phyloP scores from a whole-genome alignment of 2,113 vertebrate species.

The Corynorhinus townsendii region DNA sequence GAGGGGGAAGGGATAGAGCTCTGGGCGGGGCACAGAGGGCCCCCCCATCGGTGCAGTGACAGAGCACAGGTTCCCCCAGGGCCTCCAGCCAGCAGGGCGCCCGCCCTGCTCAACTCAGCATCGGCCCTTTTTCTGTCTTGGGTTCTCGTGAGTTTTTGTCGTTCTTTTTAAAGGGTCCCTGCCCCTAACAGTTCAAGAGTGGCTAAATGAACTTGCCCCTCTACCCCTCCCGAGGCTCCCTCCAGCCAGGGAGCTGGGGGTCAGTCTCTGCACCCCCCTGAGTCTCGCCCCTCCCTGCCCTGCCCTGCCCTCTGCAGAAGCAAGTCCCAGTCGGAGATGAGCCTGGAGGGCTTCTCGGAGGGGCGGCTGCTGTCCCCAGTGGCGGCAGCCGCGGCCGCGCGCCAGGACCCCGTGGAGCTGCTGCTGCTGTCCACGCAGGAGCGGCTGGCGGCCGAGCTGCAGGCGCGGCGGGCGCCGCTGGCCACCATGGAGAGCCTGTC shows the following conservation, averaged over 20 bases:
- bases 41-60: too few relatives aligned
- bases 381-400: background rate
- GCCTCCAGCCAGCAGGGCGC: background rate
- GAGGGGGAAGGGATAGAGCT: background rate
- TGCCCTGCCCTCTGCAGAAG: conserved; percentile 80
- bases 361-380: conserved; percentile 85
- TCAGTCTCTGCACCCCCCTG: background rate
- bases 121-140: background rate
- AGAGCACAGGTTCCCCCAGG: background rate
- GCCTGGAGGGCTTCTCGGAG: conserved; percentile 95
- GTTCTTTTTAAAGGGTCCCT: background rate
- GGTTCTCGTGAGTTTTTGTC: background rate
- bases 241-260: background rate
- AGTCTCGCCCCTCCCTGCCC: background rate
- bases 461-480: conserved; percentile 93
- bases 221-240: background rate
- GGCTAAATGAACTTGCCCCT: background rate
- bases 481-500: conserved; percentile 98
- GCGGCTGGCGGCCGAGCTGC: conserved; percentile 90
- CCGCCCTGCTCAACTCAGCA: too few relatives aligned
- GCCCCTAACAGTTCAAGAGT: background rate
- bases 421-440: conserved; percentile 95
- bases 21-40: too few relatives aligned
- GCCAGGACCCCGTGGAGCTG: conserved; percentile 89
- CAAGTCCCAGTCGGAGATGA: conserved; percentile 96